phyloP scores from a whole-genome alignment of 2,113 vertebrate species.

The Protobothrops mucrosquamatus region DNA sequence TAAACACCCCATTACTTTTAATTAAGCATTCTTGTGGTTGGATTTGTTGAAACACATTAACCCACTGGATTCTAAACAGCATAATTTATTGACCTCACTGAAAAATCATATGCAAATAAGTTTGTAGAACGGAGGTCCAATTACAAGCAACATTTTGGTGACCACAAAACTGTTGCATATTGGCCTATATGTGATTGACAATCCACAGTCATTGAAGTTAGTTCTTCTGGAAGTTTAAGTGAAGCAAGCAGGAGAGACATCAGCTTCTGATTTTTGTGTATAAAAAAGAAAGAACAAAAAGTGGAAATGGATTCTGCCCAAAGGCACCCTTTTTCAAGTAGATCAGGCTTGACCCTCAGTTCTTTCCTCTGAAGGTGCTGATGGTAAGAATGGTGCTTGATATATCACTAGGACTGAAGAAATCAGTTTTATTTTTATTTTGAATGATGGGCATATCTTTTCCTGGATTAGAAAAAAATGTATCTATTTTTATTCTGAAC shows the following conservation, averaged over 20 bases:
- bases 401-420: not conserved
- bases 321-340: not conserved
- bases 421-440: not conserved
- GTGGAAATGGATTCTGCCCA: not conserved
- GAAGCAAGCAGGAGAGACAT: not conserved
- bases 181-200: not conserved
- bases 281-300: not conserved
- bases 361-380: not conserved
- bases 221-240: not conserved
- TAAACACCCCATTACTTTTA: not conserved
- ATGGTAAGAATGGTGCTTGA: not conserved
- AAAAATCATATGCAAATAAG: not conserved
- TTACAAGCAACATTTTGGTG: not conserved
- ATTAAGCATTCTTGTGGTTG: not conserved
- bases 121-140: not conserved
- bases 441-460: not conserved
- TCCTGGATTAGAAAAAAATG: not conserved
- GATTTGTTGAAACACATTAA: not conserved
- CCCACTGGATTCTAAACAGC: not conserved
- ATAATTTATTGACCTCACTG: not conserved
- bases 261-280: not conserved
- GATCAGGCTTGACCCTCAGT: not conserved
- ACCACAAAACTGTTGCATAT: not conserved
- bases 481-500: not conserved
- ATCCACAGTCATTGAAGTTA: not conserved